Base-by-base conservation (phyloP, 2,888 invertebrate genomes). In the Spisula solida region DNA sequence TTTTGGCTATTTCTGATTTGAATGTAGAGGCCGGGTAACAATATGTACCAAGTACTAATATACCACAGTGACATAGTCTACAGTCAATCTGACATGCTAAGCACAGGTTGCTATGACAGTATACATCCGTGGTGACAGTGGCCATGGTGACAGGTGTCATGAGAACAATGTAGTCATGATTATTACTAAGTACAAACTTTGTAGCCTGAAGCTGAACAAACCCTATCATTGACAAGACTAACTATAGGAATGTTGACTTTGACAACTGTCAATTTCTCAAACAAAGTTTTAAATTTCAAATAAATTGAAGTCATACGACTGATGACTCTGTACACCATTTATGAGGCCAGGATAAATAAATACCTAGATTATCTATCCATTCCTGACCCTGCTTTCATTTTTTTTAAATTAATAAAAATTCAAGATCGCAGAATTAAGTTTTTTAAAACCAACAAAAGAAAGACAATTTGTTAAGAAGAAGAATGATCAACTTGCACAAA, bases 251-350 rank as follows among this genome's bases (percentile, higher is more conserved):
- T 75, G 75, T 41, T 75, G 75, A 75, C 75, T 34, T 75, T 75
- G 75, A 75, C 75, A 75, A 75, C 75, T 75, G 75, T 75, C 75
- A 75, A 34, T 31, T 34, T 75, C 75, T 75, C 31, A 31, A 75
- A 34, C 20, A 14, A 75, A 75, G 75, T 75, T 75, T 75, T 25
- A 75, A 75, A 29, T 75, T 75, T 75, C 75, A 75, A 75, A 31
- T 75, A 75, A 75, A 25, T 31, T 31, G 31, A 31, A 75, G 8
- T 18, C 31, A 16, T 51, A 16, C 51, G 16, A 51, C 51, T 51
- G 51, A 51, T 51, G 51, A 51, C 12, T 16, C 51, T 51, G 51
- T 51, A 16, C 51, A 16, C 14, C 51, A 51, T 51, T 51, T 16
- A 51, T 8, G 1, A 51, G 14, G 1, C 4, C 4, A 51, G 41